Evolutionary conservation across 2,888 invertebrate genomes (phyloP).

Genomic region (Conops quadrifasciatus): DNA sequence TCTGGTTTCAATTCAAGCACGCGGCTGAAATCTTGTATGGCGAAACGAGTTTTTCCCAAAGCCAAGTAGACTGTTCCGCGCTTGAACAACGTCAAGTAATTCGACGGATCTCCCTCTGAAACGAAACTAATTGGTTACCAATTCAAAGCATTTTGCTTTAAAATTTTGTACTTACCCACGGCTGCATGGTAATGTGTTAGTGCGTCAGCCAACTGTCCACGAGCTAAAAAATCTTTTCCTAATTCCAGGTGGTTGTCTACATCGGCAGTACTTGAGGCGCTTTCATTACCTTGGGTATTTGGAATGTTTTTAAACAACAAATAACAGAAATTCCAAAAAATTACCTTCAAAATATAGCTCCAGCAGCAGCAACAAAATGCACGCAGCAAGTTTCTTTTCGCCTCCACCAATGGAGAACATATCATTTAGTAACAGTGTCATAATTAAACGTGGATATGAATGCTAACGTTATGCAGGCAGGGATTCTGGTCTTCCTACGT

Average conservation of each 20-base stretch:
- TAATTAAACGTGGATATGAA: constrained; percentile 33
- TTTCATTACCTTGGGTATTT: constrained; percentile 71
- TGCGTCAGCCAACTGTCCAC: constrained; percentile 94
- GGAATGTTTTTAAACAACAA: not conserved
- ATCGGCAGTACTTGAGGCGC: constrained; percentile 72
- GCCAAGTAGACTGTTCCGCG: constrained; percentile 96
- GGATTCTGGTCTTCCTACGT: constrained; percentile 20
- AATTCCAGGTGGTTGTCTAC: constrained; percentile 93
- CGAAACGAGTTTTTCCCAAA: constrained; percentile 93
- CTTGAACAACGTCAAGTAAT: constrained; percentile 95
- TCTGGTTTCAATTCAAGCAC: constrained; percentile 94
- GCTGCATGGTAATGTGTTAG: constrained; percentile 97
- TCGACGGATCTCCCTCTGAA: constrained; percentile 91
- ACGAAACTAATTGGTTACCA: constrained; percentile 1
- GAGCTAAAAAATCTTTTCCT: constrained; percentile 89
- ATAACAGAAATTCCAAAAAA: not conserved
- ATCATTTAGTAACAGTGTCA: constrained; percentile 56
- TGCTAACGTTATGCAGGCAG: constrained; percentile 31
- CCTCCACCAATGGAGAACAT: constrained; percentile 53
- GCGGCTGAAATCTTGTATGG: constrained; percentile 90
- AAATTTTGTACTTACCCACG: constrained; percentile 76
- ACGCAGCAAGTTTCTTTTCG: constrained; percentile 74
- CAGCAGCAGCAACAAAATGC: constrained; percentile 73
- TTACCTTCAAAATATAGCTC: constrained; percentile 76
- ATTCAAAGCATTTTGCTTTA: not conserved